Conservation (phyloP, 2,113 vertebrate species). For the Natator depressus region DNA sequence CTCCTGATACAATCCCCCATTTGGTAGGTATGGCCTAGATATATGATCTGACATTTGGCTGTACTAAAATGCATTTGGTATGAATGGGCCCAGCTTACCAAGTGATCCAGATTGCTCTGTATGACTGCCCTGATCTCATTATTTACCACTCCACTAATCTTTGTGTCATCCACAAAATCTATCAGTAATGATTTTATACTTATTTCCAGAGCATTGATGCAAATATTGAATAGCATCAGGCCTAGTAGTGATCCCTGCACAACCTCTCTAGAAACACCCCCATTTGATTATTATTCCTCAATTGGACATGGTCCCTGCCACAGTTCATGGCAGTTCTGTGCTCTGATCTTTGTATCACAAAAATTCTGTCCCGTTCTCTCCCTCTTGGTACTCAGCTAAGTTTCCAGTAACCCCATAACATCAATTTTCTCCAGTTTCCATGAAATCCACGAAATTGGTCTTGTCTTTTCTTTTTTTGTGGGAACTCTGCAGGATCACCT, state of each 20-base stretch:
- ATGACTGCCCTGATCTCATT: no score
- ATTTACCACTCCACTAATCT: neutral
- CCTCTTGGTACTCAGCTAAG: neutral
- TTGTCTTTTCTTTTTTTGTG: neutral
- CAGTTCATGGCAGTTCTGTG: neutral
- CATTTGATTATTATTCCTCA: neutral
- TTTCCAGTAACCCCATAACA: neutral
- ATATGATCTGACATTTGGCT: neutral
- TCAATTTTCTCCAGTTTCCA: neutral
- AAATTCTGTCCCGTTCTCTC: neutral
- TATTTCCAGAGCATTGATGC: neutral
- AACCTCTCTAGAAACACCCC: no score
- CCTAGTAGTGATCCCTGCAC: no score
- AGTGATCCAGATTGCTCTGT: neutral
- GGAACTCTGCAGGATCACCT: neutral
- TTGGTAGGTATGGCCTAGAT: neutral
- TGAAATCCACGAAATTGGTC: neutral
- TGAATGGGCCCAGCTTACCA: neutral
- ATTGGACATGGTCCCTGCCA: neutral
- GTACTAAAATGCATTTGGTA: neutral
- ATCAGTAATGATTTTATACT: neutral
- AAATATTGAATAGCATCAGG: neutral
- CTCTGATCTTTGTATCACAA: neutral
- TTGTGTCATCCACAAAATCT: neutral
- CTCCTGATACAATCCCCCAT: neutral